Conservation (phyloP, 53 echinoderm and acorn worm genomes). For the Henricia sp. region DNA sequence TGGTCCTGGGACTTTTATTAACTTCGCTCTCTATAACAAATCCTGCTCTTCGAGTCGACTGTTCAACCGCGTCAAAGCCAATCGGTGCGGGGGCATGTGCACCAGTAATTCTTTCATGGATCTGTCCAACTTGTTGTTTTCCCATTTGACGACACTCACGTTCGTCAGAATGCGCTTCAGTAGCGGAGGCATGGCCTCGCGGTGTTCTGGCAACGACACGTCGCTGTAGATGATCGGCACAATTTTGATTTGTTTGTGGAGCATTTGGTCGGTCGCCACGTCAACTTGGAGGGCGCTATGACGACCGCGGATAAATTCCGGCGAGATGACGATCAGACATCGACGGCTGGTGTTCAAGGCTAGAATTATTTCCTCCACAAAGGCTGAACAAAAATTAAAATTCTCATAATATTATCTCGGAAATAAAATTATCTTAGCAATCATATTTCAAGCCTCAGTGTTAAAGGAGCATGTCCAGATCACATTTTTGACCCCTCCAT, state of each 20-base stretch:
- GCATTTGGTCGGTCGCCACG: conserved; percentile 37
- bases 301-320: conserved; percentile 41
- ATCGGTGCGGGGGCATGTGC: conserved; percentile 27
- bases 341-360: conserved; percentile 47
- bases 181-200: neutral
- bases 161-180: conserved; percentile 28
- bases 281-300: conserved; percentile 50
- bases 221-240: conserved; percentile 42
- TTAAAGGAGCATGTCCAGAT: no score
- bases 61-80: neutral
- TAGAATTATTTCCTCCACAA: conserved; percentile 48
- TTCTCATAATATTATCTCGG: no score
- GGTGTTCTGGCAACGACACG: neutral
- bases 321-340: conserved; percentile 50
- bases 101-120: conserved; percentile 24
- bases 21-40: no score
- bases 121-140: neutral
- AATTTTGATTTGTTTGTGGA: conserved; percentile 44
- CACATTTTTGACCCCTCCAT: no score
- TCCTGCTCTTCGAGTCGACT: no score
- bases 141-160: conserved; percentile 16
- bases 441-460: neutral
- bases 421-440: neutral
- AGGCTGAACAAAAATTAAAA: neutral
- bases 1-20: neutral